phyloP scores from a whole-genome alignment of 2,888 invertebrate genomes.

The Campoletis raptor region DNA sequence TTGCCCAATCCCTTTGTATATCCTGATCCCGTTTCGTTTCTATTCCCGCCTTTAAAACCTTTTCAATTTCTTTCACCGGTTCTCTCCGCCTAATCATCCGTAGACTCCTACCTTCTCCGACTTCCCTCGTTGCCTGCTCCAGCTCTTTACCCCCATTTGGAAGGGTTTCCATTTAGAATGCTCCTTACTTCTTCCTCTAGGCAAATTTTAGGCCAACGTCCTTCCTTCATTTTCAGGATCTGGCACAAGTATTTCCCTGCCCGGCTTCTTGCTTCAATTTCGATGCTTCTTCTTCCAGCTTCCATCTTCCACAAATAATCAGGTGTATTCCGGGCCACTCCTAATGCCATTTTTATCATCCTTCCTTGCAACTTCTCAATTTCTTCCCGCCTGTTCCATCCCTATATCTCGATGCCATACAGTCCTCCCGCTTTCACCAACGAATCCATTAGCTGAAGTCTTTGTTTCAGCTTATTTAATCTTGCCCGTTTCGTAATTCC shows the following conservation, averaged over 20 bases:
- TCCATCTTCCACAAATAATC: conserved; percentile 12
- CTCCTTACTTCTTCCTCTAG: neutral
- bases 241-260: neutral
- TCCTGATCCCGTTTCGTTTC: conserved; percentile 22
- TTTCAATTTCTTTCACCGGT: neutral
- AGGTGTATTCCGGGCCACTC: conserved; percentile 13
- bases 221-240: too few relatives aligned
- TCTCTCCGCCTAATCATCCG: too few relatives aligned
- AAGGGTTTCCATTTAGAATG: neutral
- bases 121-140: too few relatives aligned
- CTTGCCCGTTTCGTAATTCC: too few relatives aligned
- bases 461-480: too few relatives aligned
- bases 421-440: too few relatives aligned
- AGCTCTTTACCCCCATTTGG: neutral
- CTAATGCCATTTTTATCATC: too few relatives aligned
- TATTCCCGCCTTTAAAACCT: neutral
- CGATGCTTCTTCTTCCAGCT: conserved; percentile 8
- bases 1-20: conserved; percentile 19
- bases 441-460: too few relatives aligned
- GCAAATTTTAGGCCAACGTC: neutral
- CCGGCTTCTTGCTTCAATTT: conserved; percentile 6
- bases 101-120: neutral
- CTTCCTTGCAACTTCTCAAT: too few relatives aligned
- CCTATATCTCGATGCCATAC: too few relatives aligned
- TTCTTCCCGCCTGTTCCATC: too few relatives aligned